phyloP scores from a whole-genome alignment of 2,797 vertebrate genomes.

The Clarias pachynema region DNA sequence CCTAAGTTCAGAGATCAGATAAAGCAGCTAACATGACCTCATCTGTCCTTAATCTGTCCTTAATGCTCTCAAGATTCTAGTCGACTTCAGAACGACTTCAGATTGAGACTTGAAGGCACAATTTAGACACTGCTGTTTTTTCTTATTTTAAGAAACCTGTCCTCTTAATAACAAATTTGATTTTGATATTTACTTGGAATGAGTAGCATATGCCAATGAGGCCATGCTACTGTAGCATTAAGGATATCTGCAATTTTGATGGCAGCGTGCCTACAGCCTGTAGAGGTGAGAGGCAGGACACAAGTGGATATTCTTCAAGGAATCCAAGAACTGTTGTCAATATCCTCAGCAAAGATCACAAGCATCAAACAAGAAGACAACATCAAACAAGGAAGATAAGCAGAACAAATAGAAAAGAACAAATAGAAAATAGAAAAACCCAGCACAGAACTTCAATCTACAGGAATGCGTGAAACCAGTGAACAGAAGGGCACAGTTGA shows the following conservation, averaged over 20 bases:
- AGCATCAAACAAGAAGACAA: neutral
- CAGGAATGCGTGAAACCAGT: neutral
- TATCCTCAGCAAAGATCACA: neutral
- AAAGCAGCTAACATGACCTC: neutral
- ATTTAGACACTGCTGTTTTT: neutral
- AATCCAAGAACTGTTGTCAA: neutral
- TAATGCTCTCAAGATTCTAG: too few relatives aligned
- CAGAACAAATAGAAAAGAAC: neutral
- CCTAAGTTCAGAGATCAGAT: neutral
- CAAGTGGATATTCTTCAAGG: neutral
- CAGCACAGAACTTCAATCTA: neutral
- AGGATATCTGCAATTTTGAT: neutral
- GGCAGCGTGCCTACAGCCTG: neutral
- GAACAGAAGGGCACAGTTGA: neutral
- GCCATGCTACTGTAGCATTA: neutral
- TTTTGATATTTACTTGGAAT: neutral
- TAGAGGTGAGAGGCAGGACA: neutral
- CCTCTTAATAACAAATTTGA: neutral
- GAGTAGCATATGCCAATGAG: neutral
- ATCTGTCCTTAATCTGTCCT: neutral
- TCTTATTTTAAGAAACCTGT: neutral
- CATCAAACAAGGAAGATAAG: neutral
- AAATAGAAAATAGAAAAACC: neutral
- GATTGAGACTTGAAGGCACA: neutral
- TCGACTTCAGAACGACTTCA: neutral